Conservation (phyloP, 2,113 vertebrate genomes). For the Procavia capensis region DNA sequence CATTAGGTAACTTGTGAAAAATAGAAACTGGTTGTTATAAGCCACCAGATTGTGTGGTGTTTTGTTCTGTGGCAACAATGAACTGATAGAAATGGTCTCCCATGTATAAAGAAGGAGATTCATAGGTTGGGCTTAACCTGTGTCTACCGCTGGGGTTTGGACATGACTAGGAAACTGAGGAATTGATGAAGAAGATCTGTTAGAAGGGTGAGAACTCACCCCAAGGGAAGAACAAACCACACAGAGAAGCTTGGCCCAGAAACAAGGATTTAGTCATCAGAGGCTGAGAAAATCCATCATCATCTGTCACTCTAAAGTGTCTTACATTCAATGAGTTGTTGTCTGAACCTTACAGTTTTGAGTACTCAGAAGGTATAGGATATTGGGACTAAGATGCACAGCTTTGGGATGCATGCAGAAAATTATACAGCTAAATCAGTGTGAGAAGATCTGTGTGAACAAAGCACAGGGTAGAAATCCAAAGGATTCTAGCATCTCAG, state of each 20-base stretch:
- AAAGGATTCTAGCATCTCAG: not conserved
- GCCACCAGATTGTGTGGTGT: not conserved
- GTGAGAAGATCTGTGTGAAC: not conserved
- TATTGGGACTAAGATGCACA: not conserved
- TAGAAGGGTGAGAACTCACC: not conserved
- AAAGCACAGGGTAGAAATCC: not conserved
- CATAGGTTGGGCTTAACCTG: not conserved
- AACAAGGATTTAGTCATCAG: constrained; percentile 28
- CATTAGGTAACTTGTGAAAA: not conserved
- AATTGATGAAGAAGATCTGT: not conserved
- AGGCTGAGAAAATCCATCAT: not conserved
- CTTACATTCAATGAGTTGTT: not conserved
- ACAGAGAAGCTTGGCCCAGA: not conserved
- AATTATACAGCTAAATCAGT: not conserved
- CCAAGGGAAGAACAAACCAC: not conserved
- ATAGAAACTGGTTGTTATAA: not conserved
- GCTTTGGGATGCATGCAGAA: not conserved
- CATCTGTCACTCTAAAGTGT: not conserved
- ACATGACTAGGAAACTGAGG: not conserved
- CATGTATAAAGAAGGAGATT: not conserved
- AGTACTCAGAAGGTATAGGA: not conserved
- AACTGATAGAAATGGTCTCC: not conserved
- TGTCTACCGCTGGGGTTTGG: not conserved
- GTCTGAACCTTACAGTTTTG: not conserved
- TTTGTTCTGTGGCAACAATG: constrained; percentile 37